Conservation (phyloP, 2,113 vertebrate species). For the Rhabdomys dilectus region DNA sequence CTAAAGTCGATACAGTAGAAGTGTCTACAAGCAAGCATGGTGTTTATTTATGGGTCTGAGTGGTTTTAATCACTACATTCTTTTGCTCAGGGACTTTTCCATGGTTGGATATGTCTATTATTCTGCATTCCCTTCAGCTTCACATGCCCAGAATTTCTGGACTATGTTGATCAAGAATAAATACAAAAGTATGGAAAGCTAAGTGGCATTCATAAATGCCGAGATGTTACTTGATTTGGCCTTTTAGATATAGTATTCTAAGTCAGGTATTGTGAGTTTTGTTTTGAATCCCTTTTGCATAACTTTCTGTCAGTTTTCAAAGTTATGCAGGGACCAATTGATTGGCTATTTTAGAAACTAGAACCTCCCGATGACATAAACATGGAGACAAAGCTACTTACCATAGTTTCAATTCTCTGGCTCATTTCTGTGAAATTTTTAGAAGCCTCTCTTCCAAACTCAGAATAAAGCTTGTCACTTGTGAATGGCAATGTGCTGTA, state of each 20-base stretch:
- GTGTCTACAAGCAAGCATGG: background rate
- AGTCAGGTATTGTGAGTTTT: constrained; percentile 7
- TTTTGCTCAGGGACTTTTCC: constrained; percentile 18
- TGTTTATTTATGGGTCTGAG: background rate
- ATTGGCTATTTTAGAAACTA: background rate
- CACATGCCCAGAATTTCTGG: background rate
- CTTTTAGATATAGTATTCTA: background rate
- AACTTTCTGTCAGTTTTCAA: constrained; percentile 8
- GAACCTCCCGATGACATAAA: background rate
- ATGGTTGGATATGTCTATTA: background rate
- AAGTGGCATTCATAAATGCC: background rate
- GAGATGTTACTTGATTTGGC: background rate
- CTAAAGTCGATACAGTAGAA: background rate
- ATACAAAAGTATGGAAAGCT: background rate
- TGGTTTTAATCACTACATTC: background rate
- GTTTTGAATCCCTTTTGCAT: background rate
- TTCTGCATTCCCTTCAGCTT: background rate
- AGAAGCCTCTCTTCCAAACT: constrained; percentile 79
- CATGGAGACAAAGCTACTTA: constrained; percentile 29
- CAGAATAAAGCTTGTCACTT: constrained; percentile 73
- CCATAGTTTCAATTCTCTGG: constrained; percentile 79
- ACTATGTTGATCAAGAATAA: background rate
- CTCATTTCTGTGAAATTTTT: constrained; percentile 82
- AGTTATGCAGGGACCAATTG: background rate
- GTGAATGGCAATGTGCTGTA: constrained; percentile 77